Percentiles rank a stretch among this genome's conserved stretches.
phyloP scores from a whole-genome alignment of 1,140 invertebrate genomes.

The Pemphigus obesinymphae region DNA sequence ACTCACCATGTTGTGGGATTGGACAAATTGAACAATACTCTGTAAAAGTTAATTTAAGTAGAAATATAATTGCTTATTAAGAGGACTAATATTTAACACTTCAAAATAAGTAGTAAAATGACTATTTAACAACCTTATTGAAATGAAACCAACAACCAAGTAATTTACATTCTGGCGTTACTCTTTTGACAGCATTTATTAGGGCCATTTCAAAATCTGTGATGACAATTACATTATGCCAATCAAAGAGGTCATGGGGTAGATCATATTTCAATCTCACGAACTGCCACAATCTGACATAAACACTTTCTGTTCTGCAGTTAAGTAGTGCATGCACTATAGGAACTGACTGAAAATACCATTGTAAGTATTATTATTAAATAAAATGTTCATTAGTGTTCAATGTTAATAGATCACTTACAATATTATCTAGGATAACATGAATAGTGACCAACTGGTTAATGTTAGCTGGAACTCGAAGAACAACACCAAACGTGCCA shows the following conservation, averaged over 20 bases:
- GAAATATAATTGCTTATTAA: not conserved
- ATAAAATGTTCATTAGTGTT: not conserved
- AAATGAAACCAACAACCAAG: too few relatives aligned
- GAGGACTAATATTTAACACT: too few relatives aligned
- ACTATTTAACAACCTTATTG: too few relatives aligned
- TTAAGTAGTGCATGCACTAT: not conserved
- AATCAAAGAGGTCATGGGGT: not conserved
- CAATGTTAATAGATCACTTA: not conserved
- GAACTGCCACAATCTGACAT: too few relatives aligned
- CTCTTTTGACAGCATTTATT: too few relatives aligned
- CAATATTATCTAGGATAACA: not conserved
- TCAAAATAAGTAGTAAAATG: not conserved
- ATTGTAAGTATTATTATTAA: not conserved
- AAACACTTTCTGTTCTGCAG: not conserved
- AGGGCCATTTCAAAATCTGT: not conserved
- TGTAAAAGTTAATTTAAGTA: not conserved
- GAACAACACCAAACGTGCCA: too few relatives aligned
- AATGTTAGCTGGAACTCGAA: too few relatives aligned
- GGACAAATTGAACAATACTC: not conserved
- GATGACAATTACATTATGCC: not conserved
- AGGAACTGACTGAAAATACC: constrained; percentile 13
- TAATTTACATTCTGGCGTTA: too few relatives aligned
- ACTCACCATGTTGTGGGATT: not conserved
- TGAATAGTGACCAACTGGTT: constrained; percentile 1
- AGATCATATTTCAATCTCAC: not conserved